Percentiles rank a stretch among this genome's conserved stretches.
Conservation (phyloP, 2,888 invertebrate genomes). For the Hymenopus coronatus region DNA sequence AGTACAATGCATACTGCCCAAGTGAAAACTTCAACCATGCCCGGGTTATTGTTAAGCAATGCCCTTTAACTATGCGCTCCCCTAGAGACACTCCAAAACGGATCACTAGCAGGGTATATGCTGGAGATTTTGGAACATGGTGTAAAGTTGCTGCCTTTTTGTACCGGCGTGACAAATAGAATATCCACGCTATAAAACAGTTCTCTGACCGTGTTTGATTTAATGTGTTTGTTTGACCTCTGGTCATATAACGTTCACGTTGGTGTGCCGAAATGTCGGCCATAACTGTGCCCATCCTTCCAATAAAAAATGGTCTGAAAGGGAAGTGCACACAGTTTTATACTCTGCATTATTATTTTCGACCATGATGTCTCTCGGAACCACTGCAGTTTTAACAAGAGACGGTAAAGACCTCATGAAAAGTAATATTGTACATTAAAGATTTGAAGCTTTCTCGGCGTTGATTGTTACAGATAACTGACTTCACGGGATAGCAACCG, state of each 20-base stretch:
- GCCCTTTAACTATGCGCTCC: not conserved
- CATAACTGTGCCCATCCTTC: not conserved
- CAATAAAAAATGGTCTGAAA: not conserved
- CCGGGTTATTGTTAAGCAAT: not conserved
- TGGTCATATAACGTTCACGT: not conserved
- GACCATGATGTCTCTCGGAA: not conserved
- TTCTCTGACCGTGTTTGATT: not conserved
- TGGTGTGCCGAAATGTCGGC: not conserved
- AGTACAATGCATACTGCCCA: not conserved
- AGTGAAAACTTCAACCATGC: not conserved
- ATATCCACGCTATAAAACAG: not conserved
- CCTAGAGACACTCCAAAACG: not conserved
- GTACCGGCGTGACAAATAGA: not conserved
- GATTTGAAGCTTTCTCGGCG: no score
- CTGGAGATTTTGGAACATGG: not conserved
- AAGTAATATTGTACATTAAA: no score
- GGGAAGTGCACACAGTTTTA: not conserved
- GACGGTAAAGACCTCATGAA: no score
- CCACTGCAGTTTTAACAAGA: no score
- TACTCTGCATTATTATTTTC: not conserved
- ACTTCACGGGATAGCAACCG: no score
- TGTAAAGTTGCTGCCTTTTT: not conserved
- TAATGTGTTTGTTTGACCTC: slow-evolving; percentile 8
- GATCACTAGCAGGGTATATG: not conserved
- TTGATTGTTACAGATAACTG: no score